Percentiles rank a stretch among this genome's conserved stretches.
phyloP scores from a whole-genome alignment of 2,888 invertebrate species.

The Odontocolon sp. region DNA sequence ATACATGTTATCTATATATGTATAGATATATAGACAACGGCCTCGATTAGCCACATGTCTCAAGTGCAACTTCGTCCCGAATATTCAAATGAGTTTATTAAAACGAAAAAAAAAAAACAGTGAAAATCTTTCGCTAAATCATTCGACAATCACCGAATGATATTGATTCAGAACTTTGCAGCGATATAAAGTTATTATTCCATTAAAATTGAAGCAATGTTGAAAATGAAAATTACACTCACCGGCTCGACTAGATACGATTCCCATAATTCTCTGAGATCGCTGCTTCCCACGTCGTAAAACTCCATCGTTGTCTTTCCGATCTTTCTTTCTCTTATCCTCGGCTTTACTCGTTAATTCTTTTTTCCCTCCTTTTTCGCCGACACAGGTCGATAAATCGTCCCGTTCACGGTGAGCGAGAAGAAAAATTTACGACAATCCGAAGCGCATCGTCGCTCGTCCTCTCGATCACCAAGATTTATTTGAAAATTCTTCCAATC shows the following conservation, averaged over 20 bases:
- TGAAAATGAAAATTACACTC: constrained; percentile 79
- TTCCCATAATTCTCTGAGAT: constrained; percentile 91
- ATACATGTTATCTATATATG: too few relatives aligned
- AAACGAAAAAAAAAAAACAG: too few relatives aligned
- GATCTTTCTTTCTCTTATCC: constrained; percentile 39
- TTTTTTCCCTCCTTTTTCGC: neutral
- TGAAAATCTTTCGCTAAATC: neutral
- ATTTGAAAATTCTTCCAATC: neutral
- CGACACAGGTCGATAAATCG: constrained; percentile 14
- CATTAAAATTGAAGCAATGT: too few relatives aligned
- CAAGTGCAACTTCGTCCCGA: neutral
- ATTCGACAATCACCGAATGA: neutral
- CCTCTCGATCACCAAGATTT: neutral
- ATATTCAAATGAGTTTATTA: neutral
- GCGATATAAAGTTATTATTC: too few relatives aligned
- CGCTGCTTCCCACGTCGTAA: constrained; percentile 88
- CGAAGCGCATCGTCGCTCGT: constrained; percentile 16
- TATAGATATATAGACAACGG: too few relatives aligned
- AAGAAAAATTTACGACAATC: constrained; percentile 20
- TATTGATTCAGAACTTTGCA: neutral
- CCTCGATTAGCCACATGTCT: neutral
- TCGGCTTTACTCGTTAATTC: constrained; percentile 3
- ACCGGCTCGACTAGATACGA: constrained; percentile 90
- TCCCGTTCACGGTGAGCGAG: neutral
- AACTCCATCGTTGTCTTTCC: constrained; percentile 80